These are phyloP conservation scores for Daktulosphaira vitifoliae DNA, from an alignment of 1,140 invertebrate genomes.

Conservation along the genomic window DNA sequence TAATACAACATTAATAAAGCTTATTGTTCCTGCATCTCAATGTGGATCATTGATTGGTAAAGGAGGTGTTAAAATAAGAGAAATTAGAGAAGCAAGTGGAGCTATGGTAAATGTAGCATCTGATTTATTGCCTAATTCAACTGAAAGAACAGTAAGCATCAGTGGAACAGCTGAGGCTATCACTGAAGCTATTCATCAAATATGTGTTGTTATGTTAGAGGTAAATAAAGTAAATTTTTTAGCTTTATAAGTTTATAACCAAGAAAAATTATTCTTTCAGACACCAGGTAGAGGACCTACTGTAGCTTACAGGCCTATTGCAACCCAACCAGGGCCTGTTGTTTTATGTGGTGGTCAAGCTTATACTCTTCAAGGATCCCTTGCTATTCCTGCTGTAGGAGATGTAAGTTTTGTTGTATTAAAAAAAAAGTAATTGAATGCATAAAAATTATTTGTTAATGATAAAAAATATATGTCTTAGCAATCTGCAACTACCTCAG, in stretches of 20 bases:
- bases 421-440: too few relatives aligned
- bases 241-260: too few relatives aligned
- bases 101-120: slow-evolving; percentile 57
- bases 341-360: slow-evolving; percentile 92
- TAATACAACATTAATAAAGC: slow-evolving; percentile 45
- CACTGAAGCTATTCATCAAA: slow-evolving; percentile 55
- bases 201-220: slow-evolving; percentile 58
- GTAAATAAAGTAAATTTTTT: slow-evolving; percentile 41
- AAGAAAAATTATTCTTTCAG: slow-evolving; percentile 10
- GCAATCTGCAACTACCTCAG: slow-evolving; percentile 8
- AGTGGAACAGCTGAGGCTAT: slow-evolving; percentile 56
- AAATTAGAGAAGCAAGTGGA: slow-evolving; percentile 46
- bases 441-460: too few relatives aligned
- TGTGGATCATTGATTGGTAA: slow-evolving; percentile 59
- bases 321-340: slow-evolving; percentile 81
- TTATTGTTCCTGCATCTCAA: slow-evolving; percentile 60
- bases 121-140: slow-evolving; percentile 62
- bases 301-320: slow-evolving; percentile 65
- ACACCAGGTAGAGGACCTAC: slow-evolving; percentile 59
- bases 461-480: not conserved
- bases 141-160: slow-evolving; percentile 58
- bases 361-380: slow-evolving; percentile 93
- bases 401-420: slow-evolving; percentile 61
- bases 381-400: slow-evolving; percentile 68
- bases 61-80: slow-evolving; percentile 48